phyloP scores from a whole-genome alignment of 23 tunicate species.

The Clavelina lepadiformis region DNA sequence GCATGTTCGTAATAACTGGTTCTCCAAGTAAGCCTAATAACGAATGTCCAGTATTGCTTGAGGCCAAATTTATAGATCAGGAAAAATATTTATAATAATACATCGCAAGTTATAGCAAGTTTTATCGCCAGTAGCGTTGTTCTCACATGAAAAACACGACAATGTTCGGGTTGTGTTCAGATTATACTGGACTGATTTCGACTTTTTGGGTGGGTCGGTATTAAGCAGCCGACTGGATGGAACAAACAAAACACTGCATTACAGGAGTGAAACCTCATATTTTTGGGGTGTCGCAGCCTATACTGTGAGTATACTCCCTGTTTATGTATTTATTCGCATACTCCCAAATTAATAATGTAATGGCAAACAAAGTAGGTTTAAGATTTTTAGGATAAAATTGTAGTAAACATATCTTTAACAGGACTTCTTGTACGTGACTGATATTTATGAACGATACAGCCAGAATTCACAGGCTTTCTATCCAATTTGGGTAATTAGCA shows the following conservation, averaged over 20 bases:
- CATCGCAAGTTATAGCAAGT: too few relatives aligned
- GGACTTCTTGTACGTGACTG: constrained; percentile 73
- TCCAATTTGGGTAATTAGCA: constrained; percentile 53
- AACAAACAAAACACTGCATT: constrained; percentile 36
- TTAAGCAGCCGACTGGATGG: constrained; percentile 62
- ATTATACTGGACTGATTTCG: constrained; percentile 90
- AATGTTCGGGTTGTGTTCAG: constrained; percentile 41
- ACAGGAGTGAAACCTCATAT: constrained; percentile 30
- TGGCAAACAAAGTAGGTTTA: too few relatives aligned
- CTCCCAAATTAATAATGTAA: too few relatives aligned
- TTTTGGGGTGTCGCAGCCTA: constrained; percentile 76
- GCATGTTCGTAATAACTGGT: neutral
- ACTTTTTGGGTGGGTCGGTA: constrained; percentile 54
- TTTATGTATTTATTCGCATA: too few relatives aligned
- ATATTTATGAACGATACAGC: constrained; percentile 27
- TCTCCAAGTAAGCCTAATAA: too few relatives aligned
- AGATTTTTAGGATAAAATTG: too few relatives aligned
- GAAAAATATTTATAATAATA: too few relatives aligned
- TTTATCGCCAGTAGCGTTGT: too few relatives aligned
- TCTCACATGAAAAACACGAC: too few relatives aligned
- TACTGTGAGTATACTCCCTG: constrained; percentile 18
- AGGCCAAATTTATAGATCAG: too few relatives aligned
- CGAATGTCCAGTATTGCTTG: too few relatives aligned
- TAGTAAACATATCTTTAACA: constrained; percentile 1
- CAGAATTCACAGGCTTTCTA: constrained; percentile 10